Evolutionary conservation across 1,140 invertebrate species (phyloP).

Genomic region (Eriocheir sinensis): DNA sequence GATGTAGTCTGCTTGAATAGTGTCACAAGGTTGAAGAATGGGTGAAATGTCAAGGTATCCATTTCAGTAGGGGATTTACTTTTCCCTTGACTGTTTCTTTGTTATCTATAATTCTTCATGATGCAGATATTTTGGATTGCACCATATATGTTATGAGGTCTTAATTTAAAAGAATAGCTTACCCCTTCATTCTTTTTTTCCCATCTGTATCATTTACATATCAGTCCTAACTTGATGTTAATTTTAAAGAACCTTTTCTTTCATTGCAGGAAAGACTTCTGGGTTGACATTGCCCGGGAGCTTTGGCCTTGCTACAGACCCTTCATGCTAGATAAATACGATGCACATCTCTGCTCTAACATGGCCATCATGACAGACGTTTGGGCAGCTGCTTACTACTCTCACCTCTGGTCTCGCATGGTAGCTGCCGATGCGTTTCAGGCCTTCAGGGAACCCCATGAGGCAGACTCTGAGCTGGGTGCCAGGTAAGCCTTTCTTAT

Average conservation of each 20-base stretch:
- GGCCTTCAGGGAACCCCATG: conserved; percentile 88
- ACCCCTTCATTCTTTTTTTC: too few species aligned
- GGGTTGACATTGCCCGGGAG: conserved; percentile 88
- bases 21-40: too few species aligned
- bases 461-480: conserved; percentile 76
- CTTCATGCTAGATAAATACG: conserved; percentile 88
- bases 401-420: conserved; percentile 89
- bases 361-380: conserved; percentile 82
- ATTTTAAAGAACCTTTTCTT: neutral
- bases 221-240: neutral
- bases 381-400: conserved; percentile 82
- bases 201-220: neutral
- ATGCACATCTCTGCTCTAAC: conserved; percentile 91
- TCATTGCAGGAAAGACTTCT: conserved; percentile 84
- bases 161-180: too few species aligned
- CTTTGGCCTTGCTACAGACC: conserved; percentile 90
- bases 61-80: too few species aligned
- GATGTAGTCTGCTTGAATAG: too few species aligned
- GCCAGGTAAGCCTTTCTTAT: conserved; percentile 61
- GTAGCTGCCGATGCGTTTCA: conserved; percentile 94
- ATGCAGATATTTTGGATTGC: too few species aligned
- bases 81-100: too few species aligned
- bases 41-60: too few species aligned
- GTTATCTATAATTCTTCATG: too few species aligned
- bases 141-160: too few species aligned